Percentiles rank a stretch among this genome's conserved stretches.
Conservation (phyloP, 1,140 invertebrate species). For the Pygmarrhopalites habei region DNA sequence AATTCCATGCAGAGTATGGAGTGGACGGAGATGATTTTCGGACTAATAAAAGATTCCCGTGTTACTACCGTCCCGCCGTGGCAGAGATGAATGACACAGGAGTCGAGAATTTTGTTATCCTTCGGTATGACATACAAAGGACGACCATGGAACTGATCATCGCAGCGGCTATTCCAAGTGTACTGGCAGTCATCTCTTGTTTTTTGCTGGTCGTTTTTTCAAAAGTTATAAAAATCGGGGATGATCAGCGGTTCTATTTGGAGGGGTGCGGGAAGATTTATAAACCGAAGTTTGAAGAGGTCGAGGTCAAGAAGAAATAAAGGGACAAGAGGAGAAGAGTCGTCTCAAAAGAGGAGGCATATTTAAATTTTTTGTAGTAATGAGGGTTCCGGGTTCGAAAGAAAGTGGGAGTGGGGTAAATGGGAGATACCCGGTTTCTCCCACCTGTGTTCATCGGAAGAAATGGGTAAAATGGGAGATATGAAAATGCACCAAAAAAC, state of each 20-base stretch:
- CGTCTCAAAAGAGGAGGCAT: no score
- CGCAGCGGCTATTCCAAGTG: slow-evolving; percentile 66
- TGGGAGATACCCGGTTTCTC: no score
- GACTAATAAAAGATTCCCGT: slow-evolving; percentile 74
- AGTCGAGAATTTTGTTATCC: slow-evolving; percentile 59
- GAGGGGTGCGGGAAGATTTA: slow-evolving; percentile 56
- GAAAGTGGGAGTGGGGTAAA: no score
- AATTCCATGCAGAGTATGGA: slow-evolving; percentile 71
- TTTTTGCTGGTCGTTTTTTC: slow-evolving; percentile 74
- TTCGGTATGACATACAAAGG: slow-evolving; percentile 65
- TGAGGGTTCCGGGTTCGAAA: no score
- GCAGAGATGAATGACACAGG: not conserved
- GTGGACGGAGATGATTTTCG: slow-evolving; percentile 80
- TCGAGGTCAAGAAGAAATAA: no score
- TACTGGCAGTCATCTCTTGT: slow-evolving; percentile 73
- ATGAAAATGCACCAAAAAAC: no score
- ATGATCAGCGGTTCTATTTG: slow-evolving; percentile 83
- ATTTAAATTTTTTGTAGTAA: no score
- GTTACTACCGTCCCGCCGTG: slow-evolving; percentile 57
- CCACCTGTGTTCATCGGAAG: no score
- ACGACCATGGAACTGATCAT: slow-evolving; percentile 73
- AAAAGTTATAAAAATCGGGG: slow-evolving; percentile 71
- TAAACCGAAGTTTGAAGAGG: not conserved
- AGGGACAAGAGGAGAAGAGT: no score
- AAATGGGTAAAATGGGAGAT: no score